Evolutionary conservation across 2,888 invertebrate species (phyloP), one percentile per base, ranked within the genome.

Genomic region (Allacma fusca): DNA sequence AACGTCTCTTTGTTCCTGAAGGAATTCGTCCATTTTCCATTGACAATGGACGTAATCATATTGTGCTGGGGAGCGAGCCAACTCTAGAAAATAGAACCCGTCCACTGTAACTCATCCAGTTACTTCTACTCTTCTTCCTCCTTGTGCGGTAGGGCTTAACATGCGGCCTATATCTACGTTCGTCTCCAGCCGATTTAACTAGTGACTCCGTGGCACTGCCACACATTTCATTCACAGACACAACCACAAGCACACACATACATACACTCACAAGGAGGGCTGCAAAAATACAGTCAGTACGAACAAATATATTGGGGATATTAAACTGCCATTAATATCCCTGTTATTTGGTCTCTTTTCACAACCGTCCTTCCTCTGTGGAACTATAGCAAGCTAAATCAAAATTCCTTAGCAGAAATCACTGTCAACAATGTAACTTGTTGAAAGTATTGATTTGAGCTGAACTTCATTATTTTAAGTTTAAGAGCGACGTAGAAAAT

Each of bases 61-160:
- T 71, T 44, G 9, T 65, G 19, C 13, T 40, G 71, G n/a, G 59
- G 34, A 59, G 64, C 57, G 44, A 77, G 62, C 77, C 77, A 77
- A 72, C 24, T 72, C 77, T 77, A 43, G 21, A 70, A 65, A 29
- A 65, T 26, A 28, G 28, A 65, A 28, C 12, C 28, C 65, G 28
- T 28, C 65, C n/a, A 28, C 65, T 65, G 65, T 65, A 65, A 65
- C n/a, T 65, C 65, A 65, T 65, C 65, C 65, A 65, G 28, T 65
- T 65, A 65, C 19, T 65, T 65, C 65, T 29, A 65, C 29, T 65
- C 29, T 13, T 29, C 26, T 65, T 28, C 16, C 65, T 28, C 29
- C 28, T 28, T 28, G 50, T 50, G 19, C 50, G 19, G 50, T 16
- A 12, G 4, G 50, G 5, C 50, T 50, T 50, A 50, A n/a, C 50